Evolutionary conservation across 2,797 vertebrate genomes (phyloP).

Genomic region (Lophius americanus): DNA sequence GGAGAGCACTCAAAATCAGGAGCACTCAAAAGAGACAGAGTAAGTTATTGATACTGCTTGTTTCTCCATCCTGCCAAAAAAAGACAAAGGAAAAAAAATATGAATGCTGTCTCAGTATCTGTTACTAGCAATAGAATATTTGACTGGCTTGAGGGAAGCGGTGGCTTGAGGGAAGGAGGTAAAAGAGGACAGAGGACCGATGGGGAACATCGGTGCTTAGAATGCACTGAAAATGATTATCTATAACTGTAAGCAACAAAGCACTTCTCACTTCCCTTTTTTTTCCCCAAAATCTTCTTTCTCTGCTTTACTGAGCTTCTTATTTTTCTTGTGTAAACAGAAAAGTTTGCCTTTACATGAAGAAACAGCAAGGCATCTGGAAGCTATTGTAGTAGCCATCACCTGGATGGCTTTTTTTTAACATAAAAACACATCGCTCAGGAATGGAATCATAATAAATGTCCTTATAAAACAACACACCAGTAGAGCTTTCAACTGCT

Average conservation of each 20-base stretch:
- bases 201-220: too few relatives aligned
- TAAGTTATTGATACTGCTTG: constrained; percentile 19
- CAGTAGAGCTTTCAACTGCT: constrained; percentile 50
- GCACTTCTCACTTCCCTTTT: constrained; percentile 12
- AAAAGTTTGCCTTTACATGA: constrained; percentile 7
- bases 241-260: neutral
- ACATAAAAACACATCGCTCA: constrained; percentile 39
- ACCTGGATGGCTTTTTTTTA: too few relatives aligned
- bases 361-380: constrained; percentile 36
- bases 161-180: constrained; percentile 14
- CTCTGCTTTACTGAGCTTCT: constrained; percentile 7
- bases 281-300: constrained; percentile 16
- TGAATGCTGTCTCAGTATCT: too few relatives aligned
- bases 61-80: constrained; percentile 19
- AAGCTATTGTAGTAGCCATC: constrained; percentile 48
- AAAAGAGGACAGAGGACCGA: constrained; percentile 5
- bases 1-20: constrained; percentile 61
- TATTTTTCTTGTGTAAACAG: neutral
- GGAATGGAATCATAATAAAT: constrained; percentile 47
- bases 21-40: constrained; percentile 33
- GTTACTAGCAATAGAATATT: neutral
- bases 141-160: constrained; percentile 29
- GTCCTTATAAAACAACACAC: constrained; percentile 53
- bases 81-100: neutral
- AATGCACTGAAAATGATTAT: too few relatives aligned